phyloP scores from a whole-genome alignment of 64 coral and sea anemone genomes.

The Anthopleura sola region DNA sequence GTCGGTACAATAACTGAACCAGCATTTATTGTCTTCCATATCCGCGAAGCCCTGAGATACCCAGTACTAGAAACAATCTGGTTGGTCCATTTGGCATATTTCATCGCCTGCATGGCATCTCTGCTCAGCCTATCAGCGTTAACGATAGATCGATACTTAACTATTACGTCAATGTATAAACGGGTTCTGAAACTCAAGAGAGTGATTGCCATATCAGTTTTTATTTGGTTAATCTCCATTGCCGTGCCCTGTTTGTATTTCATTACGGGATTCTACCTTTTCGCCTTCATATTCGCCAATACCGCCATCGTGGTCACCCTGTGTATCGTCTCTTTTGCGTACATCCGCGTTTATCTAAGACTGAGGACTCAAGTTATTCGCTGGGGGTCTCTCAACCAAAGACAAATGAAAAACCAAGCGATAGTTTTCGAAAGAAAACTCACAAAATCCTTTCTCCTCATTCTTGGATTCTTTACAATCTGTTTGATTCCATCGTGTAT shows the following conservation, averaged over 20 bases:
- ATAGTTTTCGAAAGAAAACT: constrained; percentile 56
- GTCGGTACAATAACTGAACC: constrained; percentile 74
- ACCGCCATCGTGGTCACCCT: constrained; percentile 58
- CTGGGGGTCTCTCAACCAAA: constrained; percentile 47
- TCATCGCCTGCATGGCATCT: constrained; percentile 59
- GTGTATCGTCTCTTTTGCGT: constrained; percentile 61
- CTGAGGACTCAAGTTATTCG: constrained; percentile 62
- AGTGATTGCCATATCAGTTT: constrained; percentile 32
- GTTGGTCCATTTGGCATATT: constrained; percentile 49
- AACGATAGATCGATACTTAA: constrained; percentile 80
- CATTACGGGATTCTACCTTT: constrained; percentile 62
- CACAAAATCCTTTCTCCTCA: constrained; percentile 69
- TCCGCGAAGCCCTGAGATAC: constrained; percentile 37
- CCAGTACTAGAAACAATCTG: constrained; percentile 20
- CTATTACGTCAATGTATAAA: constrained; percentile 65
- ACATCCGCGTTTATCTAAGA: constrained; percentile 67
- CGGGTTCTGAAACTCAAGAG: constrained; percentile 39
- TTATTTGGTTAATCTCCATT: constrained; percentile 63
- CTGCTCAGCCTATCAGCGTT: constrained; percentile 54
- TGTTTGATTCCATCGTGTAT: constrained; percentile 67
- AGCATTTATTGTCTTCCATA: constrained; percentile 64
- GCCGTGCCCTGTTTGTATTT: constrained; percentile 62
- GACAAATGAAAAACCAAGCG: constrained; percentile 51
- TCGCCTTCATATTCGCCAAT: constrained; percentile 75
- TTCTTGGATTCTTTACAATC: constrained; percentile 68